Base-by-base conservation (phyloP, 2,113 vertebrate species). In the Nesoenas mayeri region DNA sequence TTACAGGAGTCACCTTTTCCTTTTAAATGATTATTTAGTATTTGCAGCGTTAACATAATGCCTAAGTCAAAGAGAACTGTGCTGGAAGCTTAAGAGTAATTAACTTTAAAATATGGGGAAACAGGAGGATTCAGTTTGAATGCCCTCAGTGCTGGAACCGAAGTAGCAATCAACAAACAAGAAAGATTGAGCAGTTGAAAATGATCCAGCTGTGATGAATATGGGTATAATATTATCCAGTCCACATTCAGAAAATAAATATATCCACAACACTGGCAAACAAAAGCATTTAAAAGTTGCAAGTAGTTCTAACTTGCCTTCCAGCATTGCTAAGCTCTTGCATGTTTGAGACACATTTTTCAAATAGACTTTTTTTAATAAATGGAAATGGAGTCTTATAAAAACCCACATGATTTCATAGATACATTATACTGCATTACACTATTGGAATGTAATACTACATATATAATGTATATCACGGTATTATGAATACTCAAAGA, bases 1-100 rank as follows among this genome's bases (percentile, higher is more conserved):
- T 61, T 64, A 64, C 54, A 64, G 56, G 42, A 77, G 17, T 62
- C 38, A 75, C 21, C 36, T 82, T 85, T 85, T 80, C 64, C 16
- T 80, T 96, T 81, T 4, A 86, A 94, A 87, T 71, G 12, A 80
- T 67, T 88, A 84, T 94, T 93, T 78, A 78, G 69, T 64, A 93
- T 86, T 53, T 84, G 42, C 56, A 86, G 34, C 16, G 42, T 64
- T 83, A 91, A 74, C 53, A 56, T 66, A 88, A 93, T 61, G 80
- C 58, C 26, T 15, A 78, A 93, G 75, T 82, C 50, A 89, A 78
- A 84, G 66, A 50, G 75, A 89, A 85, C 54, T 34, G 42, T 1
- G 5, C 10, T 44, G 24, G 48, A 87, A 96, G 32, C 53, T 88
- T 51, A 66, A 85, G 31, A 78, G 64, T 61, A 83, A 79, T 79